Conservation (phyloP, 2,797 vertebrate genomes). For the Acipenser oxyrinchus region DNA sequence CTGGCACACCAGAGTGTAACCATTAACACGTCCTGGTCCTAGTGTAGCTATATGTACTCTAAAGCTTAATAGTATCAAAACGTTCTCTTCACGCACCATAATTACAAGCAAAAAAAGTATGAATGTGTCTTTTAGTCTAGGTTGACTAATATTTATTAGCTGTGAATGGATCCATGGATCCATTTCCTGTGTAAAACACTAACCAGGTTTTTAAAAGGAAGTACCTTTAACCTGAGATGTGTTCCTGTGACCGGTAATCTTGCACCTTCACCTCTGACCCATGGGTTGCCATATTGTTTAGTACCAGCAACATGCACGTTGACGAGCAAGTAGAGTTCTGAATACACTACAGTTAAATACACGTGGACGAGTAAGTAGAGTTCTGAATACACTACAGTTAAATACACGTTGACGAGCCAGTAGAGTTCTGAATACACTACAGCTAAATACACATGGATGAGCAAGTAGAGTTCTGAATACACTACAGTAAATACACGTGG, state of each 20-base stretch:
- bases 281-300: slow-evolving; percentile 29
- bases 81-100: not conserved
- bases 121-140: slow-evolving; percentile 31
- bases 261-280: slow-evolving; percentile 53
- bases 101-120: slow-evolving; percentile 2
- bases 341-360: too few relatives aligned
- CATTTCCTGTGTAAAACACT: slow-evolving; percentile 63
- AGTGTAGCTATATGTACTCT: too few relatives aligned
- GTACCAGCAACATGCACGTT: not conserved
- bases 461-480: too few relatives aligned
- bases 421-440: too few relatives aligned
- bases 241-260: slow-evolving; percentile 49
- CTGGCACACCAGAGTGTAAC: too few relatives aligned
- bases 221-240: slow-evolving; percentile 40
- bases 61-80: not conserved
- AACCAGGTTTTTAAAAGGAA: slow-evolving; percentile 46
- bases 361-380: too few relatives aligned
- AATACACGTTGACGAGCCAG: too few relatives aligned
- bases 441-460: too few relatives aligned
- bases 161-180: slow-evolving; percentile 59
- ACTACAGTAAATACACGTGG: too few relatives aligned
- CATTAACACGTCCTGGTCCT: too few relatives aligned
- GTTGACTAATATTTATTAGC: slow-evolving; percentile 42
- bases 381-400: too few relatives aligned
- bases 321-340: too few relatives aligned